A percentile compares a stretch with the other conserved stretches of the same genome.
phyloP scores from a whole-genome alignment of 2,888 invertebrate species.

The Chrysomela aeneicollis region DNA sequence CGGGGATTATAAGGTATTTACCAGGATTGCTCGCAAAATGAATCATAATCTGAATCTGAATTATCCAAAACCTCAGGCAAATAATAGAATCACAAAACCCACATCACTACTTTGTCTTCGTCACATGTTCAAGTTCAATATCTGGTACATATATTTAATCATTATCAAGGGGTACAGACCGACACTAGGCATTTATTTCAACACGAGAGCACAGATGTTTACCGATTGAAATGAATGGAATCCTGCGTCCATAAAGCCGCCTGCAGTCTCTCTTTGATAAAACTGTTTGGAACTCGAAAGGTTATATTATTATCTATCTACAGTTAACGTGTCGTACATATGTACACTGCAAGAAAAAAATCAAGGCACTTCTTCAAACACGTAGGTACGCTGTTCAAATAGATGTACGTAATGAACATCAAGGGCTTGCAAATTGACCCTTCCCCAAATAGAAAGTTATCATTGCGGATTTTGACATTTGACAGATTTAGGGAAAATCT shows the following conservation, averaged over 20 bases:
- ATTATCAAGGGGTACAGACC: constrained; percentile 40
- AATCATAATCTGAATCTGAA: not conserved
- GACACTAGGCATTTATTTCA: constrained; percentile 35
- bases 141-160: constrained; percentile 1
- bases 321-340: constrained; percentile 13
- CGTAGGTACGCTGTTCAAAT: too few species aligned
- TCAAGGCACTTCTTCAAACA: not conserved
- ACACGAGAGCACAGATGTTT: constrained; percentile 36
- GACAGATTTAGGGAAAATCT: too few species aligned
- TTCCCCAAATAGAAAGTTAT: too few species aligned
- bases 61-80: not conserved
- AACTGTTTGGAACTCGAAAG: constrained; percentile 14
- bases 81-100: not conserved
- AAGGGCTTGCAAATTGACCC: too few species aligned
- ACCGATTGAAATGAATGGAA: constrained; percentile 35
- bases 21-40: not conserved
- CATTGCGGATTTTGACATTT: too few species aligned
- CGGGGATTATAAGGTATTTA: not conserved
- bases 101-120: not conserved
- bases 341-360: not conserved
- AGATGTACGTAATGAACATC: too few species aligned
- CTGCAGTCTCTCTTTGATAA: constrained; percentile 19
- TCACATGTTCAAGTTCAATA: constrained; percentile 1
- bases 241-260: constrained; percentile 18
- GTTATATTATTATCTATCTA: constrained; percentile 11